Conservation (phyloP, 2,797 vertebrate genomes). For the Pyrocephalus nanus region DNA sequence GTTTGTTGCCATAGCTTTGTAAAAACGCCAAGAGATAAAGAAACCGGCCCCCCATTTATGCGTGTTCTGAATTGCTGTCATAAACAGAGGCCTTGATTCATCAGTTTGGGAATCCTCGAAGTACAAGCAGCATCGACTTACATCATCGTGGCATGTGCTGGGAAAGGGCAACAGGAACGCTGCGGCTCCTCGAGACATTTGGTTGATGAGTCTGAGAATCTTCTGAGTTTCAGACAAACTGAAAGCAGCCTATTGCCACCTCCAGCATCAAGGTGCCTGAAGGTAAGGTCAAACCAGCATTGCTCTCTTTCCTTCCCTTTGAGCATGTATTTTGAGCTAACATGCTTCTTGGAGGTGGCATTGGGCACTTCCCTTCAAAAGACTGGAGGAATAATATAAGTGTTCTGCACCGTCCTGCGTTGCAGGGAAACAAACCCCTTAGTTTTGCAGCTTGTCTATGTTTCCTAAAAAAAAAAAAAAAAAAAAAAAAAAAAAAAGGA, state of each 20-base stretch:
- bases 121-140: neutral
- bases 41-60: neutral
- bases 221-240: neutral
- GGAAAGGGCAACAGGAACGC: neutral
- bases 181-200: accelerated
- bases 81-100: neutral
- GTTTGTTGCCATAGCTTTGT: neutral
- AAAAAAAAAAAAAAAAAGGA: accelerated
- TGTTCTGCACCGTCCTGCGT: accelerated
- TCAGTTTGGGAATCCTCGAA: neutral
- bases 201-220: neutral
- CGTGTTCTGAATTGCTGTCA: neutral
- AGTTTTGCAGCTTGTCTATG: neutral
- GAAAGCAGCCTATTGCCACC: neutral
- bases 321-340: neutral
- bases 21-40: neutral
- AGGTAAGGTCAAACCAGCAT: neutral
- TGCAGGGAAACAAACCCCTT: neutral
- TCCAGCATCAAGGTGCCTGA: neutral
- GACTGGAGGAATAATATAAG: neutral
- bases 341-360: neutral
- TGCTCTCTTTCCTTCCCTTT: neutral
- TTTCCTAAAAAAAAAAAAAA: neutral
- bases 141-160: neutral
- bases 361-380: neutral